These are phyloP conservation scores for Oreonectes daqikongensis DNA, from an alignment of 2,797 vertebrate species.

Conservation along the genomic window DNA sequence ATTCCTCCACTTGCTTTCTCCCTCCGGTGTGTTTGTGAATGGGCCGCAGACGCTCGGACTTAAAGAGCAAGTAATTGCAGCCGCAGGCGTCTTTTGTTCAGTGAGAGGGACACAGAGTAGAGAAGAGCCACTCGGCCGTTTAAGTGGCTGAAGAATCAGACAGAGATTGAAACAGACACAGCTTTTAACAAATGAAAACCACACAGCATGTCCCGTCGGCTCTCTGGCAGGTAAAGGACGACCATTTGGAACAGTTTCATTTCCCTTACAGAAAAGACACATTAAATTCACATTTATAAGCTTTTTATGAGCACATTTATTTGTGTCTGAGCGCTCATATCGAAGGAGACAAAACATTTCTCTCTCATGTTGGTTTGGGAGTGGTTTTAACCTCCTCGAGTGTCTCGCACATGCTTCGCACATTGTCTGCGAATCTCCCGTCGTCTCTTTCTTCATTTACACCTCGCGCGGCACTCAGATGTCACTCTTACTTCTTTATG, in stretches of 20 bases:
- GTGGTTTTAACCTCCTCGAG: not conserved
- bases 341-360: constrained; percentile 4
- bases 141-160: constrained; percentile 32
- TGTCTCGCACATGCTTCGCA: constrained; percentile 26
- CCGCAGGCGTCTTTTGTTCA: constrained; percentile 36
- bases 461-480: constrained; percentile 23
- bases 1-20: constrained; percentile 30
- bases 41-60: not conserved
- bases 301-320: too few relatives aligned
- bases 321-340: not conserved
- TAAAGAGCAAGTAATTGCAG: constrained; percentile 48
- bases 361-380: not conserved
- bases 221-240: constrained; percentile 27
- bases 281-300: too few relatives aligned
- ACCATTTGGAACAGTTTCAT: constrained; percentile 1
- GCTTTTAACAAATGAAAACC: constrained; percentile 34
- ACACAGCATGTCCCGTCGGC: not conserved
- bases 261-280: too few relatives aligned
- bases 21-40: constrained; percentile 35
- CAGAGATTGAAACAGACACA: constrained; percentile 31
- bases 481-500: constrained; percentile 9
- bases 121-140: constrained; percentile 28
- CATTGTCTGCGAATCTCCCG: constrained; percentile 24
- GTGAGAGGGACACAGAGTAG: constrained; percentile 20
- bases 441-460: constrained; percentile 41